Evolutionary conservation across 30 jellyfish, hydroid and myxozoan species (phyloP).

Genomic region (Hydra vulgaris): DNA sequence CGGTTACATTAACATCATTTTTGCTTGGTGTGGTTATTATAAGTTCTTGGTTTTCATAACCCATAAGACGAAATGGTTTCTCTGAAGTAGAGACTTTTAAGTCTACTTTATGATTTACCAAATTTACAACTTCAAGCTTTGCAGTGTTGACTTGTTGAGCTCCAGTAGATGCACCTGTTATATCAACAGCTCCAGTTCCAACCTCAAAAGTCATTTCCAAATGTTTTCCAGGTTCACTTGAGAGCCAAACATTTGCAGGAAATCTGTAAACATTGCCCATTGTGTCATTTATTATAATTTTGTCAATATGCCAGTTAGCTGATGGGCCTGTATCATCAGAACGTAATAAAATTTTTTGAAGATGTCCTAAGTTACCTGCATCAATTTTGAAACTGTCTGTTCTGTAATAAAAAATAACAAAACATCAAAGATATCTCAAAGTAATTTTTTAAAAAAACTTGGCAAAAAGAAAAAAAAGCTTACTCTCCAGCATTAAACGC

Average conservation of each 20-base stretch:
- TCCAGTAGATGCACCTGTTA: constrained; percentile 70
- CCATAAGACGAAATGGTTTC: constrained; percentile 51
- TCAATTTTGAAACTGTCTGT: constrained; percentile 74
- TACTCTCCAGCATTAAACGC: not conserved
- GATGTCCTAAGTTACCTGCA: constrained; percentile 80
- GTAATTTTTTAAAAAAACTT: not conserved
- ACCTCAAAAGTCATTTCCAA: constrained; percentile 40
- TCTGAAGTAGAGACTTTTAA: constrained; percentile 66
- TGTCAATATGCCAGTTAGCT: constrained; percentile 89
- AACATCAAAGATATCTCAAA: not conserved
- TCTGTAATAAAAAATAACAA: constrained; percentile 22
- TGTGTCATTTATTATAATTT: constrained; percentile 65
- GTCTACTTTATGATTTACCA: constrained; percentile 54
- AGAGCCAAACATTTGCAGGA: constrained; percentile 91
- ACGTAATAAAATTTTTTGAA: constrained; percentile 52
- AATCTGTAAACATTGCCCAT: constrained; percentile 49
- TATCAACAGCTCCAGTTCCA: constrained; percentile 68
- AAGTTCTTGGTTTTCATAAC: constrained; percentile 52
- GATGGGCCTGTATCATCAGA: constrained; percentile 84
- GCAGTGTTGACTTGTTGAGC: constrained; percentile 96
- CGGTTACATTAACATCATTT: constrained; percentile 52
- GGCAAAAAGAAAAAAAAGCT: not conserved
- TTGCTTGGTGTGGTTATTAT: constrained; percentile 78
- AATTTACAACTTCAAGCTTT: constrained; percentile 51
- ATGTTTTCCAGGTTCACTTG: constrained; percentile 83